Conservation (phyloP, 2,888 invertebrate species). For the Eupithecia vulgata region DNA sequence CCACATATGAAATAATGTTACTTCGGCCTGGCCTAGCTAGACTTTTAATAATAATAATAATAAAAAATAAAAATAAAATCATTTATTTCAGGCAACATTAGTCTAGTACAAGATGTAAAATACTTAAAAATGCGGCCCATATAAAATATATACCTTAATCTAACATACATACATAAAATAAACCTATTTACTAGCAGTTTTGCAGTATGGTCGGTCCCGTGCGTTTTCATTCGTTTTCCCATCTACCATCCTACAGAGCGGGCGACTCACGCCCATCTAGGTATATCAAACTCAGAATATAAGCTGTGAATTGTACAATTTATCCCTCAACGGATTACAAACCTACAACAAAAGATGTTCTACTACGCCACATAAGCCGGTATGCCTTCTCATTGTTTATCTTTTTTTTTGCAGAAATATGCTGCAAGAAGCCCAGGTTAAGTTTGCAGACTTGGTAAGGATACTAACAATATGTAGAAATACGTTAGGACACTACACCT, state of each 20-base stretch:
- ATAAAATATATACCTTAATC: too few species aligned
- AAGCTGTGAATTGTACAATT: background rate
- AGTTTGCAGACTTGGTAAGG: conserved; percentile 68
- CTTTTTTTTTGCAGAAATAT: conserved; percentile 64
- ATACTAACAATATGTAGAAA: conserved; percentile 65
- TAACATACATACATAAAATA: too few species aligned
- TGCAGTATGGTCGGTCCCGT: too few species aligned
- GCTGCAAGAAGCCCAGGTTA: conserved; percentile 71
- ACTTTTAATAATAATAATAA: too few species aligned
- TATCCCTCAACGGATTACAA: background rate
- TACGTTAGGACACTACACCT: conserved; percentile 25
- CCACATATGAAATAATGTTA: too few species aligned
- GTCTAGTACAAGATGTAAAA: too few species aligned
- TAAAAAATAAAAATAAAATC: too few species aligned
- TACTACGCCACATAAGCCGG: background rate
- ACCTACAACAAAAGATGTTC: background rate
- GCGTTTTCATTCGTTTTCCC: too few species aligned
- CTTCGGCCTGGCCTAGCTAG: too few species aligned
- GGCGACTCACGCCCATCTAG: background rate
- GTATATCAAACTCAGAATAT: background rate
- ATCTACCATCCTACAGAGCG: background rate
- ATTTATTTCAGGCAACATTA: too few species aligned
- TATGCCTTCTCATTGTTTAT: background rate
- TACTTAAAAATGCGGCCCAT: too few species aligned
- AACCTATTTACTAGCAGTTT: too few species aligned